Conservation (phyloP, 2,113 vertebrate genomes). For the Rhineura floridana region DNA sequence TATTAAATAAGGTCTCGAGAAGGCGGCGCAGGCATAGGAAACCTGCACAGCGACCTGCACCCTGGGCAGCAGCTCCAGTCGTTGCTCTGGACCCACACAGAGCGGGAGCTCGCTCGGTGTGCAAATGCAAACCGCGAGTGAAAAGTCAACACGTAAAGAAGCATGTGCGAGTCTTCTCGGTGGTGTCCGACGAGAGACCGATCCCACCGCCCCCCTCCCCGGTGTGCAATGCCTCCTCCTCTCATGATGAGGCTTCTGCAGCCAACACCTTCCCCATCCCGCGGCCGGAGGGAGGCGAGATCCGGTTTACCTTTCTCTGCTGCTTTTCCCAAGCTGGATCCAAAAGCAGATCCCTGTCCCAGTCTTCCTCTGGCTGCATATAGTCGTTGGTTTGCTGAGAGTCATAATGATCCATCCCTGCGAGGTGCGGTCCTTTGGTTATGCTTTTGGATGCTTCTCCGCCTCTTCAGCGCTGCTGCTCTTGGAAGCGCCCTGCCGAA, state of each 20-base stretch:
- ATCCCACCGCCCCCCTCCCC: constrained; percentile 17
- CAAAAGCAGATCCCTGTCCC: constrained; percentile 93
- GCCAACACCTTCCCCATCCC: constrained; percentile 36
- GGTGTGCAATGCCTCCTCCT: not conserved
- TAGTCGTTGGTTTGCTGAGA: constrained; percentile 82
- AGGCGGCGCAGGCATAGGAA: not conserved
- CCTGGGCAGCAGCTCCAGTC: not conserved
- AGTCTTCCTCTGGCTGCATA: constrained; percentile 93
- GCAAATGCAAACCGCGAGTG: not conserved
- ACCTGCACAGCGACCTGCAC: constrained; percentile 5
- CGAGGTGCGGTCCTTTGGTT: constrained; percentile 22
- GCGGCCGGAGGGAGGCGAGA: not conserved
- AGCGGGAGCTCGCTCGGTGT: not conserved
- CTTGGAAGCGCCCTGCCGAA: constrained; percentile 34
- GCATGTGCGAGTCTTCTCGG: not conserved
- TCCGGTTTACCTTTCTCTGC: constrained; percentile 87
- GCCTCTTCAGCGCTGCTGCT: constrained; percentile 31
- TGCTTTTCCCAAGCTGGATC: constrained; percentile 98
- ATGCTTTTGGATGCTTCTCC: constrained; percentile 53
- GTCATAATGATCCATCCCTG: constrained; percentile 89
- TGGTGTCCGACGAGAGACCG: not conserved
- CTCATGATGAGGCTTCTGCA: constrained; percentile 12
- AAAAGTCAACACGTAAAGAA: not conserved
- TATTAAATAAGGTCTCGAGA: not conserved
- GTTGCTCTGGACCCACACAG: not conserved